These are phyloP conservation scores for Catharus ustulatus DNA, from an alignment of 2,797 vertebrate species.

Conservation along the genomic window DNA sequence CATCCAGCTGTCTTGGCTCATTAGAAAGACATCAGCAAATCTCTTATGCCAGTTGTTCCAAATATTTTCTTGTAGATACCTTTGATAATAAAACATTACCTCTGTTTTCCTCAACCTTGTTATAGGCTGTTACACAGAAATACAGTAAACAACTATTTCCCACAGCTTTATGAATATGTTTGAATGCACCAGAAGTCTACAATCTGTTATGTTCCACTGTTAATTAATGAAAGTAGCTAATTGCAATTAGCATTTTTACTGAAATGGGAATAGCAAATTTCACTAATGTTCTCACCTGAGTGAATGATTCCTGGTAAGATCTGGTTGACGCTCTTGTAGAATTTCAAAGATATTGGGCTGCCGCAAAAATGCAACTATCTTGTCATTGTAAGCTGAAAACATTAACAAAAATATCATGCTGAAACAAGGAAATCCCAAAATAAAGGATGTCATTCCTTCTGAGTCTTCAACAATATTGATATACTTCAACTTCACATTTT, in stretches of 20 bases:
- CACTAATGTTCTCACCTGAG: conserved; percentile 84
- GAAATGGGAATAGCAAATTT: not conserved
- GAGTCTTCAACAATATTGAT: not conserved
- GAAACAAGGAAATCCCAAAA: not conserved
- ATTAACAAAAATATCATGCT: conserved; percentile 15
- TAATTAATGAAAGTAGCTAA: not conserved
- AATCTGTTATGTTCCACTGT: not conserved
- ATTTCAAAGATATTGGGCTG: conserved; percentile 98
- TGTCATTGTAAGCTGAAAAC: conserved; percentile 94
- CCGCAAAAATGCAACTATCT: conserved; percentile 96
- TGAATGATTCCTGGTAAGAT: conserved; percentile 93
- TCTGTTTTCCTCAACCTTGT: not conserved
- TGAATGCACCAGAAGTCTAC: not conserved
- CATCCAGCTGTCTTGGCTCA: conserved; percentile 22
- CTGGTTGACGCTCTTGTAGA: conserved; percentile 94
- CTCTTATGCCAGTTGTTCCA: not conserved
- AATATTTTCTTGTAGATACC: not conserved
- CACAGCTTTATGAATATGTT: not conserved
- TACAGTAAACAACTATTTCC: not conserved
- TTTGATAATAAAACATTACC: not conserved
- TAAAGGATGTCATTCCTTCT: not conserved
- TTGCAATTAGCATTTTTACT: not conserved
- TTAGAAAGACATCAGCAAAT: not conserved
- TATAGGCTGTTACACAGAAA: not conserved
- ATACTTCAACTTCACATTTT: not conserved